Base-by-base conservation (phyloP, 2,797 vertebrate genomes). In the Sebastes matsubarae region DNA sequence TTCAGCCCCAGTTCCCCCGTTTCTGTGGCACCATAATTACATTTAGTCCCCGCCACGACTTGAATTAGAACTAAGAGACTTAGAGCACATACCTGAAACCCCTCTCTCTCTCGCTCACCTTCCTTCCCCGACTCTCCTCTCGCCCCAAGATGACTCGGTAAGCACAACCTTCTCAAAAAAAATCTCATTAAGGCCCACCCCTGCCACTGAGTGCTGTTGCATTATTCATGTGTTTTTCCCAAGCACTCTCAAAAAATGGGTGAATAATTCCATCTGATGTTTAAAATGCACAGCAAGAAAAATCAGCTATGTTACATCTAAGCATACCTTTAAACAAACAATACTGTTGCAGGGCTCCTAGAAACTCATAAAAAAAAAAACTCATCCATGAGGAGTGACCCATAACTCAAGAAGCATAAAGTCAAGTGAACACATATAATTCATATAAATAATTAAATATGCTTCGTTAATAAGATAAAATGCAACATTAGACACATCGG, bases 151-250 rank as follows among this genome's bases (percentile, higher is more conserved):
- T 81, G 88, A 93, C 82, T 92, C 85, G 54, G 87, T 85, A 68
- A 88, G 89, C 93, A 83, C 88, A 91, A 84, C 85, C 84, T 83
- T 81, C 59, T 85, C 83, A 86, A 93, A 70, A 70, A 34, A 93
- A 91, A 92, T 93, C 90, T 87, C 91, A 95, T 94, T 91, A 93
- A 75, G 82, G 76, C 76, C 87, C 81, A 87, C 80, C 85, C 80
- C 82, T 84, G 88, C 90, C 87, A 82, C 86, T 72, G 81, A 88
- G 89, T 81, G 88, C 86, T 81, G 75, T 8, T 93, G 87, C 87
- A 94, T 95, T 92, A 94, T 94, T 95, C 93, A 93, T 92, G 87
- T 90, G 83, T 92, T 91, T 90, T 88, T 87, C 82, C 71, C 30
- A 54, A 84, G 84, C 72, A 84, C 79, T 83, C 81, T 75, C 25